phyloP scores from a whole-genome alignment of 2,888 invertebrate genomes.

The Agriopis aurantiaria region DNA sequence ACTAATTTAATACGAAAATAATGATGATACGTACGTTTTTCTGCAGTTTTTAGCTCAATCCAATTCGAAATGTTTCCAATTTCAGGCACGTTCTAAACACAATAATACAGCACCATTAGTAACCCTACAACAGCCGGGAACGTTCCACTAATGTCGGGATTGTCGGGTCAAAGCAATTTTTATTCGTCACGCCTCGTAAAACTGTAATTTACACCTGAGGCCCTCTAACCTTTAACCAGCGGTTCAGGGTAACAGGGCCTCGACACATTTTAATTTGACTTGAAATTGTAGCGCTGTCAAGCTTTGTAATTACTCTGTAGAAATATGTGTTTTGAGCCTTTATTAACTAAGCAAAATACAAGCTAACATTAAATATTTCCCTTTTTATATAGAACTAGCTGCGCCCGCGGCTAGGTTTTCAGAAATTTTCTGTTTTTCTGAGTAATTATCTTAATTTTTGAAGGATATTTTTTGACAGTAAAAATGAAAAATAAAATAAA shows the following conservation, averaged over 20 bases:
- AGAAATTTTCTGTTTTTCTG: too few relatives aligned
- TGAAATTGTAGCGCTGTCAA: constrained; percentile 30
- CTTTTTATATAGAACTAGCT: too few relatives aligned
- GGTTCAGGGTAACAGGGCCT: constrained; percentile 23
- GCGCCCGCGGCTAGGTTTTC: too few relatives aligned
- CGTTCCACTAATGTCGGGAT: constrained; percentile 12
- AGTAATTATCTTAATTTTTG: too few relatives aligned
- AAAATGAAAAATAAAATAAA: too few relatives aligned
- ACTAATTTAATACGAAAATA: too few relatives aligned
- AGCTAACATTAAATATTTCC: not conserved
- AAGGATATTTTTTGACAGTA: too few relatives aligned
- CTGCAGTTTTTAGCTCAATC: constrained; percentile 1
- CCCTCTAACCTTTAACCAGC: constrained; percentile 30
- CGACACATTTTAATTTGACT: constrained; percentile 37
- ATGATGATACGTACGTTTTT: not conserved
- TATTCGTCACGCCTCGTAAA: constrained; percentile 46
- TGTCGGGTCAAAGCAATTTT: constrained; percentile 46
- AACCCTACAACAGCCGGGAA: constrained; percentile 19
- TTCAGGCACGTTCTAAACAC: constrained; percentile 21
- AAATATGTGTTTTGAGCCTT: constrained; percentile 1
- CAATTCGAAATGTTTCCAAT: constrained; percentile 2
- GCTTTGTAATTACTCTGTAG: constrained; percentile 18
- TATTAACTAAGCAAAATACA: too few relatives aligned
- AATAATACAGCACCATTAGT: constrained; percentile 20
- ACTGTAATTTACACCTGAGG: constrained; percentile 46